These are phyloP conservation scores for Motacilla alba DNA, from an alignment of 2,113 vertebrate species.

Conservation along the genomic window DNA sequence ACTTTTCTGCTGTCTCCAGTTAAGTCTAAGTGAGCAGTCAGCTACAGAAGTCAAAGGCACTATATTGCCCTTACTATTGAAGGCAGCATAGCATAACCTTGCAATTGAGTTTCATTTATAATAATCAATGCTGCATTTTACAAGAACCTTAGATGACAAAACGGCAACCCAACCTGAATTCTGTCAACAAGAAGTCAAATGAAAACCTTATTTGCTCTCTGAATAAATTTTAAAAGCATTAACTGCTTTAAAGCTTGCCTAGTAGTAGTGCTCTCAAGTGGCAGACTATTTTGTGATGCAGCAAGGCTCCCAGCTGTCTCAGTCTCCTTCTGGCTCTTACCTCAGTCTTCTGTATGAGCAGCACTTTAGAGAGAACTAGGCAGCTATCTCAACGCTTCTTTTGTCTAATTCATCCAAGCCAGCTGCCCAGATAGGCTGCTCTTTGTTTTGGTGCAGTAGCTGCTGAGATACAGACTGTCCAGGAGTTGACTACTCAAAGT, in stretches of 20 bases:
- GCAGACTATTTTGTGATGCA: not conserved
- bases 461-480: not conserved
- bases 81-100: not conserved
- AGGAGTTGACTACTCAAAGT: not conserved
- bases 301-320: not conserved
- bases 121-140: not conserved
- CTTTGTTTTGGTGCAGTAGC: not conserved
- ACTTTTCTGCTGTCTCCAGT: not conserved
- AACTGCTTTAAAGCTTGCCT: not conserved
- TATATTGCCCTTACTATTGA: not conserved
- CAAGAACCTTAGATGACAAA: not conserved
- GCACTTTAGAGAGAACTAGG: not conserved
- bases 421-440: not conserved
- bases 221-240: not conserved
- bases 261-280: not conserved
- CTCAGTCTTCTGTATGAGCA: not conserved
- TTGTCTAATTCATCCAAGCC: not conserved
- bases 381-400: not conserved
- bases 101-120: not conserved
- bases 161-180: not conserved
- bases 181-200: not conserved
- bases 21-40: not conserved
- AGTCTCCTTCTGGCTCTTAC: not conserved
- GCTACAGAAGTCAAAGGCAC: not conserved
- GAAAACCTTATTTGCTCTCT: not conserved